These are phyloP conservation scores for Bombyx mandarina DNA, from an alignment of 1,140 invertebrate species.

Conservation along the genomic window DNA sequence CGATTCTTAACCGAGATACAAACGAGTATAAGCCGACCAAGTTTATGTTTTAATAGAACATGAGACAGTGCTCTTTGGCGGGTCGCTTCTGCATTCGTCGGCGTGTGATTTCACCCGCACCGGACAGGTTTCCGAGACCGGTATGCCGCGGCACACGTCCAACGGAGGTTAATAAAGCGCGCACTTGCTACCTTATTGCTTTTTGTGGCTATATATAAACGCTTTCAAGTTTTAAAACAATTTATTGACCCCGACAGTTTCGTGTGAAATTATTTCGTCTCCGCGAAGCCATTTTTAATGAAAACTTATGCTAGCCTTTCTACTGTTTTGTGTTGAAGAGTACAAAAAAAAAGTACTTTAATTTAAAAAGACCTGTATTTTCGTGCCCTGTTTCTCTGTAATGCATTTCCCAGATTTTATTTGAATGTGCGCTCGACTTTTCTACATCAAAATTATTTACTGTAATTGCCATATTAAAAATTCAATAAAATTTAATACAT, in stretches of 20 bases:
- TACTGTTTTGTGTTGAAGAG: too few relatives aligned
- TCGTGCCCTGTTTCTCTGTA: too few relatives aligned
- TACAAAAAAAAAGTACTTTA: too few relatives aligned
- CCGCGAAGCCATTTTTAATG: too few relatives aligned
- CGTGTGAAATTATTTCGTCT: slow-evolving; percentile 1
- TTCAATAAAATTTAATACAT: too few relatives aligned
- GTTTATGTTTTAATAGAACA: slow-evolving; percentile 40
- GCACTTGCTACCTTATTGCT: slow-evolving; percentile 64
- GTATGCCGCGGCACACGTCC: slow-evolving; percentile 41
- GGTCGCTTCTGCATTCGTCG: slow-evolving; percentile 30
- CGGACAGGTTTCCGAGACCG: slow-evolving; percentile 53
- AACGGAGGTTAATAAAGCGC: slow-evolving; percentile 58
- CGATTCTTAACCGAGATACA: slow-evolving; percentile 43
- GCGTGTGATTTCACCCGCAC: slow-evolving; percentile 45
- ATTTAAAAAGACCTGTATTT: too few relatives aligned
- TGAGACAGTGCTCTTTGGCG: slow-evolving; percentile 34
- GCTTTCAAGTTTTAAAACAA: slow-evolving; percentile 51
- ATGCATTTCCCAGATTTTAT: too few relatives aligned
- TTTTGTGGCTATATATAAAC: slow-evolving; percentile 62
- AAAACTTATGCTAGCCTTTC: too few relatives aligned
- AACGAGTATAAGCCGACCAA: slow-evolving; percentile 54
- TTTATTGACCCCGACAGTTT: slow-evolving; percentile 41
- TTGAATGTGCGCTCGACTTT: too few relatives aligned
- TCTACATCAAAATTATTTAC: too few relatives aligned
- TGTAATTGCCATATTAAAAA: too few relatives aligned